phyloP scores from a whole-genome alignment of 2,113 vertebrate genomes.

The Manacus vitellinus region DNA sequence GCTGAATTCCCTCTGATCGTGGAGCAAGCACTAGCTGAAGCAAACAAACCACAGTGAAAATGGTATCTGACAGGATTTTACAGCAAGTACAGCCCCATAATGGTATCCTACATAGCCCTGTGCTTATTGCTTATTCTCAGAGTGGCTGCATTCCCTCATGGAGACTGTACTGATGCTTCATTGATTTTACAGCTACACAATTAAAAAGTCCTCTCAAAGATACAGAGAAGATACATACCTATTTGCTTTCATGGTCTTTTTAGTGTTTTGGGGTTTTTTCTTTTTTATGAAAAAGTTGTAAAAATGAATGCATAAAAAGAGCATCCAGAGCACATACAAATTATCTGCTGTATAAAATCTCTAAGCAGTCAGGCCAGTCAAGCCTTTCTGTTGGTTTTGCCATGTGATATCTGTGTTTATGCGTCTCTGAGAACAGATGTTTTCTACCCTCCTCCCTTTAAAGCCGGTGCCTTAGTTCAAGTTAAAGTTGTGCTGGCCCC shows the following conservation, averaged over 20 bases:
- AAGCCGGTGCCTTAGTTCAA: neutral
- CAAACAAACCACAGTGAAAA: neutral
- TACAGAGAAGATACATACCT: neutral
- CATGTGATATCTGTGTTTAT: neutral
- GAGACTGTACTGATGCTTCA: neutral
- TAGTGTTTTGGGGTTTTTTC: neutral
- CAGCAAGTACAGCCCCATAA: neutral
- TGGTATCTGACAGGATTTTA: neutral
- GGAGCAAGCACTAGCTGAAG: neutral
- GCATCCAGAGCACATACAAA: neutral
- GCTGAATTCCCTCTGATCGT: neutral
- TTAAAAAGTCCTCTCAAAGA: neutral
- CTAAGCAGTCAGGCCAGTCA: neutral
- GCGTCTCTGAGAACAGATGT: neutral
- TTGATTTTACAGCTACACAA: neutral
- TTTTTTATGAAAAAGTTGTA: neutral
- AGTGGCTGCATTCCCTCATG: neutral
- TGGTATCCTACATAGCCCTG: neutral
- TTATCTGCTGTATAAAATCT: neutral
- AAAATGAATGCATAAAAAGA: neutral
- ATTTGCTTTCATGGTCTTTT: neutral
- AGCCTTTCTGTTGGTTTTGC: neutral
- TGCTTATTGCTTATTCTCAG: neutral
- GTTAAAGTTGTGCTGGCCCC: neutral
- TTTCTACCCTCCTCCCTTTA: neutral